Evolutionary conservation across 2,113 vertebrate species (phyloP).

Genomic region (Turdus rufiventris): DNA sequence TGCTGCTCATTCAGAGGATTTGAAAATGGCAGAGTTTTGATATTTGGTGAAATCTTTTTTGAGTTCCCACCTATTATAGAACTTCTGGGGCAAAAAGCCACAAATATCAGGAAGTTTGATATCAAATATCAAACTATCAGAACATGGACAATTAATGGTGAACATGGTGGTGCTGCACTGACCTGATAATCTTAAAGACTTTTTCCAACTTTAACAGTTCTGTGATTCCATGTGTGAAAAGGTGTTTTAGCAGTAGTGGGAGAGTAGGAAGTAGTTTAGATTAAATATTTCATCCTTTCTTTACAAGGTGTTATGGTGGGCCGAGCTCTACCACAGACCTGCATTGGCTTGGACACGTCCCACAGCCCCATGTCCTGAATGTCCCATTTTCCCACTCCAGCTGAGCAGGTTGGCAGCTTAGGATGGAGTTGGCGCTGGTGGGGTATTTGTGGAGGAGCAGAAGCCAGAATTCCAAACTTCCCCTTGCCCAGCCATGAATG

Average conservation of each 20-base stretch:
- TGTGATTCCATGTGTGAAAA: background rate
- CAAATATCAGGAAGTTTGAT: too few species aligned
- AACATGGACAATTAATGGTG: background rate
- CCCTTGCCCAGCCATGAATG: accelerated
- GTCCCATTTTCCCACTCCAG: background rate
- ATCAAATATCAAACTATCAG: too few species aligned
- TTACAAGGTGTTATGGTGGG: background rate
- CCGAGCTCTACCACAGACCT: background rate
- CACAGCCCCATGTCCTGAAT: accelerated
- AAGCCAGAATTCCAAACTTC: background rate
- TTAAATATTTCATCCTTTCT: background rate
- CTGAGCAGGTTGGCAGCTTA: background rate
- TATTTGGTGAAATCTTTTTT: background rate
- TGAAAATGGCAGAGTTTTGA: background rate
- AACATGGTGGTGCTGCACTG: background rate
- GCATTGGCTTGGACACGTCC: accelerated
- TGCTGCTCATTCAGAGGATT: accelerated
- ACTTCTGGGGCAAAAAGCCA: background rate
- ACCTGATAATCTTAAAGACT: background rate
- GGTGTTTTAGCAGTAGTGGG: background rate
- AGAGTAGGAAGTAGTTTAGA: background rate
- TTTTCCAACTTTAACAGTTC: background rate
- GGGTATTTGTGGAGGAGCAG: background rate
- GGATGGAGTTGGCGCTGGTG: accelerated
- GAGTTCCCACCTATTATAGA: background rate